phyloP scores from a whole-genome alignment of 1,140 invertebrate species.

The Nylanderia fulva region DNA sequence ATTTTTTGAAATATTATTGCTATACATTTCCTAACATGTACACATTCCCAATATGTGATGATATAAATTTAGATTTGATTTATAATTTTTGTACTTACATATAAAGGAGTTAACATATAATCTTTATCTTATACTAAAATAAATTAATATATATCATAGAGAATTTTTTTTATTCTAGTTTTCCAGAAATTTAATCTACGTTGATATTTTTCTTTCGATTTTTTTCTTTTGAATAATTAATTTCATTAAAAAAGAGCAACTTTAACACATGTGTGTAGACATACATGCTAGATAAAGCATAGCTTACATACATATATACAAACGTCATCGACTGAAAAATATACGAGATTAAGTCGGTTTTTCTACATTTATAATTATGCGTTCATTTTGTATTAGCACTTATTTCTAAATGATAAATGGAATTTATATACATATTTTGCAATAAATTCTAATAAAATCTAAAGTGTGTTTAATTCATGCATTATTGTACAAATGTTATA shows the following conservation, averaged over 20 bases:
- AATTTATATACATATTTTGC: constrained; percentile 50
- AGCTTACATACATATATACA: constrained; percentile 38
- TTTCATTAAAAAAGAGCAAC: background rate
- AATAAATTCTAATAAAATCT: constrained; percentile 31
- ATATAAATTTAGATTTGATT: constrained; percentile 28
- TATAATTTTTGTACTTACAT: constrained; percentile 18
- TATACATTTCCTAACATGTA: background rate
- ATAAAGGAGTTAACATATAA: background rate
- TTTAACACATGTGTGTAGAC: background rate
- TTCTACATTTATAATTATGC: constrained; percentile 52
- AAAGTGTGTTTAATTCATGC: constrained; percentile 16
- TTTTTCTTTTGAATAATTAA: background rate
- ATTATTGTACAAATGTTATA: background rate
- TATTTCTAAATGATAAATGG: constrained; percentile 39
- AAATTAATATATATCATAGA: background rate
- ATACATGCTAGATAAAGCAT: constrained; percentile 16
- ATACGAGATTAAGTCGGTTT: background rate
- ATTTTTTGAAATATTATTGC: background rate
- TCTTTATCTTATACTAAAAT: background rate
- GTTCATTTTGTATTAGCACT: constrained; percentile 24
- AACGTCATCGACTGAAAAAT: constrained; percentile 16
- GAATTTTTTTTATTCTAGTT: background rate
- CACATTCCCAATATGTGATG: no score
- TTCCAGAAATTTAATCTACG: background rate
- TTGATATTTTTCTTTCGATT: background rate